Evolutionary conservation across 2,888 invertebrate genomes (phyloP).

Genomic region (Argyresthia albistria): DNA sequence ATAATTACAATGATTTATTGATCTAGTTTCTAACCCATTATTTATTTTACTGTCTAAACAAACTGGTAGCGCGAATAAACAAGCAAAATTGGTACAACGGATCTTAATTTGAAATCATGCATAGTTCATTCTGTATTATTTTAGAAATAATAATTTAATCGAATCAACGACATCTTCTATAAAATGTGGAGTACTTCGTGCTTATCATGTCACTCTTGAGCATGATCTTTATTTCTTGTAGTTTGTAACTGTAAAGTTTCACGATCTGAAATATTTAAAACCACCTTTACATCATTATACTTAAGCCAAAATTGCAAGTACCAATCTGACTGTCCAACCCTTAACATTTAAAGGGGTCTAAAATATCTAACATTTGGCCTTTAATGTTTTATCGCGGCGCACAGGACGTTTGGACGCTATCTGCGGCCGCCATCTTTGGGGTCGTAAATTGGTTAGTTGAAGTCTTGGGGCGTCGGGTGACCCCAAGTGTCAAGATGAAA

Average conservation of each 20-base stretch:
- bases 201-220: too few species aligned
- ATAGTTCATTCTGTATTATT: too few species aligned
- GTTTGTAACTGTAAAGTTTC: too few species aligned
- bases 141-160: too few species aligned
- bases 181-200: too few species aligned
- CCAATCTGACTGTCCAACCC: background rate
- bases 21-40: slow-evolving; percentile 16
- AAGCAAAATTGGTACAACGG: background rate
- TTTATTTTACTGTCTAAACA: slow-evolving; percentile 8
- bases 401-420: slow-evolving; percentile 50
- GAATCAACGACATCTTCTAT: too few species aligned
- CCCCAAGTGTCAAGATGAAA: slow-evolving; percentile 54
- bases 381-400: slow-evolving; percentile 52
- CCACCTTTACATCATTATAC: too few species aligned
- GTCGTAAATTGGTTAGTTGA: slow-evolving; percentile 32
- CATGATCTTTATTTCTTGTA: too few species aligned
- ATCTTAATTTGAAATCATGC: background rate
- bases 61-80: slow-evolving; percentile 3
- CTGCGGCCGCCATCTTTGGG: slow-evolving; percentile 50
- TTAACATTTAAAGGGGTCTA: slow-evolving; percentile 21
- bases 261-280: too few species aligned
- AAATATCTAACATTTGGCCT: slow-evolving; percentile 39
- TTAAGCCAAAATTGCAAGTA: too few species aligned
- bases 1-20: slow-evolving; percentile 42
- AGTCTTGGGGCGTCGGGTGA: slow-evolving; percentile 34